A percentile compares a stretch with the other conserved stretches of the same genome.
phyloP scores from a whole-genome alignment of 1,140 invertebrate genomes.

The Alviniconcha marisindica region DNA sequence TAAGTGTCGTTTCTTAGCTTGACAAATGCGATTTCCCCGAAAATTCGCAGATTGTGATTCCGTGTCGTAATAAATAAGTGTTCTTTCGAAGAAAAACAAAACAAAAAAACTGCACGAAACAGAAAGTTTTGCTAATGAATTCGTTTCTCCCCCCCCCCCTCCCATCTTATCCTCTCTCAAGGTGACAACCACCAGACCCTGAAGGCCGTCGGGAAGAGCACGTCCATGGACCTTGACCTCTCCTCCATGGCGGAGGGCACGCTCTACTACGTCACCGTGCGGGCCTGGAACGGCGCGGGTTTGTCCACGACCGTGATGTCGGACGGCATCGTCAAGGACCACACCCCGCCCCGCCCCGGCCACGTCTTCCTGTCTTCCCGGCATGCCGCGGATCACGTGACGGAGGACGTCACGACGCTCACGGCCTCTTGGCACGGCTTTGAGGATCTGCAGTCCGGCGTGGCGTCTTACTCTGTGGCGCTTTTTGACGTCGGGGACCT shows the following conservation, averaged over 20 bases:
- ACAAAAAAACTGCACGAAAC: too few species aligned
- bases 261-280: constrained; percentile 48
- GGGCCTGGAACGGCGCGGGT: constrained; percentile 45
- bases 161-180: not conserved
- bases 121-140: too few species aligned
- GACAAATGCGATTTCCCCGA: too few species aligned
- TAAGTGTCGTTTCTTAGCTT: too few species aligned
- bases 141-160: too few species aligned
- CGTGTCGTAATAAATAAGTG: too few species aligned
- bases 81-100: too few species aligned
- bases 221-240: constrained; percentile 1
- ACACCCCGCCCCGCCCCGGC: constrained; percentile 40
- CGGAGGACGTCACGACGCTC: constrained; percentile 21
- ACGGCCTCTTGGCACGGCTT: constrained; percentile 53
- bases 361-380: constrained; percentile 48
- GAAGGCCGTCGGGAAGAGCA: constrained; percentile 21
- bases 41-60: too few species aligned
- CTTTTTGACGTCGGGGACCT: constrained; percentile 16
- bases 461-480: constrained; percentile 46
- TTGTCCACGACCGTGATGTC: constrained; percentile 41
- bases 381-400: constrained; percentile 16
- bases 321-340: constrained; percentile 51
- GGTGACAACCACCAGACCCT: constrained; percentile 37
- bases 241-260: constrained; percentile 35
- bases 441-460: constrained; percentile 47